Evolutionary conservation across 2,888 invertebrate species (phyloP), one percentile per base, ranked within the genome.

Genomic region (Leptarthrus brevirostris): DNA sequence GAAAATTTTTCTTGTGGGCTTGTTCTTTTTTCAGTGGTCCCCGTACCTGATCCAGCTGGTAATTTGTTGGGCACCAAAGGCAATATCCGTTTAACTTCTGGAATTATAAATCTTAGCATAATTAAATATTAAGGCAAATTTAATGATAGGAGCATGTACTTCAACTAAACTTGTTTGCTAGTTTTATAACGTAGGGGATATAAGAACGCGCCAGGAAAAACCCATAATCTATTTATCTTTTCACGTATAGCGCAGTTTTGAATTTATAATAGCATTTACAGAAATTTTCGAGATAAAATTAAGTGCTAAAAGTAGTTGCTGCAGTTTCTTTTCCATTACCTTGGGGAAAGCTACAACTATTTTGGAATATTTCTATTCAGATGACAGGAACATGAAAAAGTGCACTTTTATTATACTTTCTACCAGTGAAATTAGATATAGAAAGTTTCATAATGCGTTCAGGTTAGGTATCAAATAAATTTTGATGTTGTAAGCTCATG

Each of bases 51-150:
- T 30, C 30, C 30, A 30, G n/a, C n/a, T n/a, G n/a, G n/a, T n/a
- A n/a, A 53, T 53, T 24, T 53, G 24, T 53, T 53, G 22, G n/a
- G n/a, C n/a, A n/a, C n/a, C n/a, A n/a, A n/a, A n/a, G 8, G 30
- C 30, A 30, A 8, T 5, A 3, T 8, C 30, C 40, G 40, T n/a
- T 12, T 40, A 12, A 40, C 58, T 58, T 58, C 58, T 58, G 58
- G 58, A 58, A 58, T 58, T 58, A 58, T 58, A 58, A 58, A 58
- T 58, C 36, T 58, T 20, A 5, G 14, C 58, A n/a, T 30, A 58
- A 58, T 58, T 58, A 58, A 56, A 58, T 58, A 58, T 36, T 16
- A 58, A 16, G 58, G 58, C 34, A 58, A 58, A 58, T 16, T 12
- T 58, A 58, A 58, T 58, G 58, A 58, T 34, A 58, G 58, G 36